Base-by-base conservation (phyloP, 1,140 invertebrate genomes). In the Tyrophagus putrescentiae region DNA sequence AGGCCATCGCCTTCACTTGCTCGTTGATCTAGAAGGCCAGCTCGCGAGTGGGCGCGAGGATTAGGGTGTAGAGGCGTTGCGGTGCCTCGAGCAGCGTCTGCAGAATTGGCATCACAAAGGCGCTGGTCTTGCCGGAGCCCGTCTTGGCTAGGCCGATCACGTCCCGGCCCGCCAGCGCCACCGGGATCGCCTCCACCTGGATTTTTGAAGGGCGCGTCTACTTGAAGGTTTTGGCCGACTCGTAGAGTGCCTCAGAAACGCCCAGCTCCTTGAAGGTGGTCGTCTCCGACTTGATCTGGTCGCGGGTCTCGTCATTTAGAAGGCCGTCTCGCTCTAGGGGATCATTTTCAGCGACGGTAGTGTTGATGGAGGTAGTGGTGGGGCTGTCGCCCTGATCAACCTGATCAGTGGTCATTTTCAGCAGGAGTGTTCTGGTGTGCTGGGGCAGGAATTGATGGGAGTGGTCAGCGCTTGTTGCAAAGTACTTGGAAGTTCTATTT, bases 101-200 rank as follows among this genome's bases (percentile, higher is more conserved):
- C 11, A 98, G 70, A 65, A 98, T 96, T 1, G 95, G 95, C 57
- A 98, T 69, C 1, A 89, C 90, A 76, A 98, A 98, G 0, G 95
- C 90, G 31, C 84, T 94, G 1, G 94, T 98, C 76, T 98, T 98
- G n/a, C 94, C 94, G 5, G 92, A 97, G 7, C 94, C 56, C 5
- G 96, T 99, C 72, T 98, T 93, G 0, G 96, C 96, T 69, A 99
- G 94, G 64, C 86, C 90, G 34, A 95, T 87, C n/a, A 94, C 78
- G 71, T 95, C 91, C 60, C 94, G 73, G 27, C 44, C 31, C 45
- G 5, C 84, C 74, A 95, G 80, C 57, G 88, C 88, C 69, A 92
- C 87, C 4, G 89, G 88, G 87, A 88, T 93, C 3, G 84, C 83
- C 70, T 87, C 84, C n/a, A 84, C 80, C 73, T 90, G 86, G 71